Percentiles rank a stretch among this genome's conserved stretches.
Conservation (phyloP, 2,797 vertebrate genomes). For the Capromys pilorides region DNA sequence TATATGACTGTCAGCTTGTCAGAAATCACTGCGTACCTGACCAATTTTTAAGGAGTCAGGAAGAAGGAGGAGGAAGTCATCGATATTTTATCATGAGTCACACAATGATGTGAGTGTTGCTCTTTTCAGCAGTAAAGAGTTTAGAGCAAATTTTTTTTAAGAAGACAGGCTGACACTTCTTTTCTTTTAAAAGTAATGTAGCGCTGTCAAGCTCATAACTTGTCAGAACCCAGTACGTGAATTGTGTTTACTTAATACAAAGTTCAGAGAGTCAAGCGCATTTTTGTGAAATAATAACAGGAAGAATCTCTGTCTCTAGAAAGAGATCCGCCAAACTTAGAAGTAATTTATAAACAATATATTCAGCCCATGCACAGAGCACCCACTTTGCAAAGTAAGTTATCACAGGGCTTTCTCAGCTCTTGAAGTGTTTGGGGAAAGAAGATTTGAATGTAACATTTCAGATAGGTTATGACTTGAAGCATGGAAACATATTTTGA, state of each 20-base stretch:
- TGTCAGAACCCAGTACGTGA: conserved; percentile 32
- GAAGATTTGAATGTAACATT: neutral
- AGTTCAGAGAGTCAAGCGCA: conserved; percentile 64
- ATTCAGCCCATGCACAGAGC: neutral
- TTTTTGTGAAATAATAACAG: conserved; percentile 65
- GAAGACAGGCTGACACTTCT: conserved; percentile 32
- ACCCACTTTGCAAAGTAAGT: neutral
- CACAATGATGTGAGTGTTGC: conserved; percentile 30
- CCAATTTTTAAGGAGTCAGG: conserved; percentile 14
- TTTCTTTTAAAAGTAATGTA: conserved; percentile 56
- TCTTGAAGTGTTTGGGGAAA: conserved; percentile 35
- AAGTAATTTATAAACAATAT: conserved; percentile 51
- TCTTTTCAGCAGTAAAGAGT: conserved; percentile 56
- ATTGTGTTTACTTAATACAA: conserved; percentile 60
- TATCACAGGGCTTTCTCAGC: neutral
- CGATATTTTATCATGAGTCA: conserved; percentile 63
- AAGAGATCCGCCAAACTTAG: conserved; percentile 38
- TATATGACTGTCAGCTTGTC: neutral
- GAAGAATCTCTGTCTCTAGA: conserved; percentile 55
- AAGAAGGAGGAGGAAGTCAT: neutral
- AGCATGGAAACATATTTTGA: neutral
- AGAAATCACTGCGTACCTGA: neutral
- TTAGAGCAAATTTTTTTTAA: conserved; percentile 23
- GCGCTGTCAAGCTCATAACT: neutral
- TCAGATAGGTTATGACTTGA: neutral